These are phyloP conservation scores for Acronicta aceris DNA, from an alignment of 2,888 invertebrate species.

Conservation along the genomic window DNA sequence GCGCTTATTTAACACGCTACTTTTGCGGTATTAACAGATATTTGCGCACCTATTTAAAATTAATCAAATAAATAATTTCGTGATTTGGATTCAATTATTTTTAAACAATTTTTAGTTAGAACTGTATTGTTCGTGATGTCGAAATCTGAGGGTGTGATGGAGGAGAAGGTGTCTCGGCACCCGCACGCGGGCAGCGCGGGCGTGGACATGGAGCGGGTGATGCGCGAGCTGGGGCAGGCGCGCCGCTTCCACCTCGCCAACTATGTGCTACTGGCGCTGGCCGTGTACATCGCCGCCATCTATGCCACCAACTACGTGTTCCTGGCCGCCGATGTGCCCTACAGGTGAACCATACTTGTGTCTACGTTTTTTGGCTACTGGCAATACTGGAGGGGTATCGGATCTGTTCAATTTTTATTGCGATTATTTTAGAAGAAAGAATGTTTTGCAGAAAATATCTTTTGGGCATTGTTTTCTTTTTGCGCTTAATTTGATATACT, in stretches of 20 bases:
- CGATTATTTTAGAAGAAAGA: too few species aligned
- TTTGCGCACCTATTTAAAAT: conserved; percentile 4
- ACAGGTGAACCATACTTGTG: conserved; percentile 70
- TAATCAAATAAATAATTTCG: background rate
- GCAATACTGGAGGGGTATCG: too few species aligned
- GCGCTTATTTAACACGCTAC: too few species aligned
- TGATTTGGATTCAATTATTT: background rate
- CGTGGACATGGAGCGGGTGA: conserved; percentile 76
- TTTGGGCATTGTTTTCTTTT: too few species aligned
- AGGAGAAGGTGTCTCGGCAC: conserved; percentile 2
- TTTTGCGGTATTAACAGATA: conserved; percentile 1
- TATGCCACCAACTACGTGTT: conserved; percentile 81
- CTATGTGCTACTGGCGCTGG: conserved; percentile 71
- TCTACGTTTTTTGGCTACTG: background rate
- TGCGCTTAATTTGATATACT: too few species aligned
- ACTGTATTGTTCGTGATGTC: conserved; percentile 37
- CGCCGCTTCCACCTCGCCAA: conserved; percentile 74
- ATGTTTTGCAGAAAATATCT: too few species aligned
- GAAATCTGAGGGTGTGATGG: conserved; percentile 35
- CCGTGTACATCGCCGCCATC: conserved; percentile 66
- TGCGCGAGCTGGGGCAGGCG: conserved; percentile 81
- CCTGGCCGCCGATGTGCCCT: conserved; percentile 78
- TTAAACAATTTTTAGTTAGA: background rate
- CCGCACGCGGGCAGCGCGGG: conserved; percentile 42
- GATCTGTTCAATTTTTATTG: too few species aligned